Conservation (phyloP, 2,888 invertebrate species). For the Dexiosoma caninum region DNA sequence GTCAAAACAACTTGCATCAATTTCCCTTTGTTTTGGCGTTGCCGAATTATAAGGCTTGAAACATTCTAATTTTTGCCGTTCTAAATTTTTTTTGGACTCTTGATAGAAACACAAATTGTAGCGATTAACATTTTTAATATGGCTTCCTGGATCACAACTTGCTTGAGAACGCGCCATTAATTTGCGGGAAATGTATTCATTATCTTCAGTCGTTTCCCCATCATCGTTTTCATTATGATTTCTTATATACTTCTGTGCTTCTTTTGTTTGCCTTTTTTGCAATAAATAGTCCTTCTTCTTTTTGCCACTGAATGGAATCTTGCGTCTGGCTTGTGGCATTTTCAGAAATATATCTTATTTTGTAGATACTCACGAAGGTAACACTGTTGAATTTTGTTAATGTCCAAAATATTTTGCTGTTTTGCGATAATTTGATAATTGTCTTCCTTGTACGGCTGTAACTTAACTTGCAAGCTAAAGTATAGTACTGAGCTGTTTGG, state of each 20-base stretch:
- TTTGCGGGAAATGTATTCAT: constrained; percentile 77
- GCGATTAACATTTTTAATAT: constrained; percentile 80
- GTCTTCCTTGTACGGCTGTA: too few relatives aligned
- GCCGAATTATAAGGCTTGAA: constrained; percentile 78
- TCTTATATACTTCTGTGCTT: constrained; percentile 68
- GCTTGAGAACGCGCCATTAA: constrained; percentile 81
- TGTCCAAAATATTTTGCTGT: too few relatives aligned
- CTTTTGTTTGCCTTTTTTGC: constrained; percentile 81
- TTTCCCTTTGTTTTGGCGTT: constrained; percentile 83
- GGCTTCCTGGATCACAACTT: constrained; percentile 70
- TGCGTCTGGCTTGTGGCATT: constrained; percentile 89
- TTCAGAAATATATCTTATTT: not conserved
- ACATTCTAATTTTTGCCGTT: constrained; percentile 83
- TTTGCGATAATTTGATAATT: too few relatives aligned
- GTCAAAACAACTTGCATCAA: constrained; percentile 83
- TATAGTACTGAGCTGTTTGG: too few relatives aligned
- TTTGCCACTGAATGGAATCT: constrained; percentile 93
- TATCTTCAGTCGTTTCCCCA: constrained; percentile 74
- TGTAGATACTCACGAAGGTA: too few relatives aligned
- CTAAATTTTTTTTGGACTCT: constrained; percentile 87
- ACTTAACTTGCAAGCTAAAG: too few relatives aligned
- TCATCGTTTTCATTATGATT: constrained; percentile 72
- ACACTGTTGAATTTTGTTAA: too few relatives aligned
- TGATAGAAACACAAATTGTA: constrained; percentile 91
- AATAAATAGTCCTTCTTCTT: constrained; percentile 93